Evolutionary conservation across 1,140 invertebrate species (phyloP).

Genomic region (Meloidogyne floridensis): DNA sequence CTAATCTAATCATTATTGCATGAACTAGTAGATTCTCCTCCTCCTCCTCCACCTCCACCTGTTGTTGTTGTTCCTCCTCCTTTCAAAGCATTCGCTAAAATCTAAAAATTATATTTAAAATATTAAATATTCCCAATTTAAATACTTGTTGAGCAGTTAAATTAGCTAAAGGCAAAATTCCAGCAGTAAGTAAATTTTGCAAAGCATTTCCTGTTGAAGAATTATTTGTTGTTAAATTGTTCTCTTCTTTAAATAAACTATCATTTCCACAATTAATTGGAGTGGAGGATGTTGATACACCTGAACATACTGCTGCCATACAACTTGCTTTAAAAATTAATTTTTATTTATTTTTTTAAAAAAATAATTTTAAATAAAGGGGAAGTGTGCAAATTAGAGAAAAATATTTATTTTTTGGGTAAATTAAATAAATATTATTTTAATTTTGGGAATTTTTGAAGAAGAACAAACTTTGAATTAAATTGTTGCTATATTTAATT

Average conservation of each 20-base stretch:
- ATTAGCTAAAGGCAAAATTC: constrained; percentile 23
- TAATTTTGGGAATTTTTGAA: too few species aligned
- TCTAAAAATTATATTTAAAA: background rate
- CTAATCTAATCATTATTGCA: background rate
- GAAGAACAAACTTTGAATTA: background rate
- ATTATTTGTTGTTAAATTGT: background rate
- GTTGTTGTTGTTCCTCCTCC: background rate
- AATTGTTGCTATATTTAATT: background rate
- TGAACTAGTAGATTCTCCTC: background rate
- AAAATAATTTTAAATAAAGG: background rate
- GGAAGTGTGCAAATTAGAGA: background rate
- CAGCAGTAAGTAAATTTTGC: constrained; percentile 22
- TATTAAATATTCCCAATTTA: too few species aligned
- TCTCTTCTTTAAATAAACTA: background rate
- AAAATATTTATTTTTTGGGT: background rate
- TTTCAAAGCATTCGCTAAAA: constrained; percentile 6
- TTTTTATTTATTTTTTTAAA: background rate
- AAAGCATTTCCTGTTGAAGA: constrained; percentile 19
- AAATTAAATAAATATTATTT: background rate
- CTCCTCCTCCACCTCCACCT: background rate
- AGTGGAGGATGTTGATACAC: constrained; percentile 7
- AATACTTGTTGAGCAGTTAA: constrained; percentile 27
- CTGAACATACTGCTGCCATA: constrained; percentile 23
- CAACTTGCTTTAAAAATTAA: constrained; percentile 19
- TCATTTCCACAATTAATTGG: background rate